Evolutionary conservation across 2,113 vertebrate species (phyloP).

Genomic region (Xyliphius kryptos): DNA sequence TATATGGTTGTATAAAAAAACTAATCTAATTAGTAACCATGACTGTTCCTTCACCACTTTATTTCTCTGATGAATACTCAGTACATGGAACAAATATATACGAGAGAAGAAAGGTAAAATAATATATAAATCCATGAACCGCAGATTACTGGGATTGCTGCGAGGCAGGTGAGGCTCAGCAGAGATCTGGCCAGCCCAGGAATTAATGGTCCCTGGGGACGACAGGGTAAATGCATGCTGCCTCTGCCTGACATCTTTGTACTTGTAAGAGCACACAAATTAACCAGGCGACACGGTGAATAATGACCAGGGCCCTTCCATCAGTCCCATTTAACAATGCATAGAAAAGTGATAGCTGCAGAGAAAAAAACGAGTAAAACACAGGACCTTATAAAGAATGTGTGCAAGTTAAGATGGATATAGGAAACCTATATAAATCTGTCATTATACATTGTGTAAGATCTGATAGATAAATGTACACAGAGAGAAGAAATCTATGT

Average conservation of each 20-base stretch:
- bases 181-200: constrained; percentile 61
- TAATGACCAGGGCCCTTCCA: constrained; percentile 62
- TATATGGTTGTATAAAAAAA: too few relatives aligned
- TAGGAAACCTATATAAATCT: too few relatives aligned
- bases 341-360: constrained; percentile 53
- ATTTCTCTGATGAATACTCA: constrained; percentile 49
- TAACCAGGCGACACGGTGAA: constrained; percentile 65
- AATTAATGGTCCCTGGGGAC: constrained; percentile 68
- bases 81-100: constrained; percentile 53
- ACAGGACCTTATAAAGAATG: constrained; percentile 5
- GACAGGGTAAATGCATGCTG: constrained; percentile 65
- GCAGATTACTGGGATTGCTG: constrained; percentile 55
- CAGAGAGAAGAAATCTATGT: too few relatives aligned
- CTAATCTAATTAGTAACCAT: too few relatives aligned
- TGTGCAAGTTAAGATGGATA: too few relatives aligned
- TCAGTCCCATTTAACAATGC: constrained; percentile 71
- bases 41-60: constrained; percentile 28
- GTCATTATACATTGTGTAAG: too few relatives aligned
- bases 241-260: constrained; percentile 71
- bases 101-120: constrained; percentile 25
- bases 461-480: too few relatives aligned
- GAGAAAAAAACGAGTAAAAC: neutral
- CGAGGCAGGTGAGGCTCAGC: constrained; percentile 56
- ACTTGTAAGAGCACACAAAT: constrained; percentile 75
- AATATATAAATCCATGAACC: constrained; percentile 45